Conservation (phyloP, 1,140 invertebrate species). For the Aplysia californica region DNA sequence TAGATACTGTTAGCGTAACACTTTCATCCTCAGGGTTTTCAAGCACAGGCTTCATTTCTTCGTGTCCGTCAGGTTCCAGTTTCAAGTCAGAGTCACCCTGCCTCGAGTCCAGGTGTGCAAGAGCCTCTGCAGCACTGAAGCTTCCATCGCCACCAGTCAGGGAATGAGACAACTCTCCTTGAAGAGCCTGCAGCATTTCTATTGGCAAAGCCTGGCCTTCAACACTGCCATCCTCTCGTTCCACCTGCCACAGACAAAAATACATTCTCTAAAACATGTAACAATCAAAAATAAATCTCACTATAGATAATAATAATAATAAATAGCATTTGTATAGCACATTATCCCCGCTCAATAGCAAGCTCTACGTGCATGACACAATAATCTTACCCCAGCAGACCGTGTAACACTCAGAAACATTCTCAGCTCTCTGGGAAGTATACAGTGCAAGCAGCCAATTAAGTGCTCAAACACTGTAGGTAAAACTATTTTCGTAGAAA, state of each 20-base stretch:
- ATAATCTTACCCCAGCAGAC: no score
- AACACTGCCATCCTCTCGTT: conserved; percentile 29
- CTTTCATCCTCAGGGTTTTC: not conserved
- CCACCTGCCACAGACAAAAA: conserved; percentile 9
- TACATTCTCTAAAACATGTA: not conserved
- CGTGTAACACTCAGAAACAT: no score
- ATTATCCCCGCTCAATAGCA: no score
- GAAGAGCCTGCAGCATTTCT: conserved; percentile 29
- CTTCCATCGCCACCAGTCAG: not conserved
- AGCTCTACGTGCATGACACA: no score
- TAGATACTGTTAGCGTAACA: not conserved
- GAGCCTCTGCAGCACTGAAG: not conserved
- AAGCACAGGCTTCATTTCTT: no score
- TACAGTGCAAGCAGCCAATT: no score
- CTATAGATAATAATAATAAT: no score
- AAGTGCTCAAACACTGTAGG: no score
- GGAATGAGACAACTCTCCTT: conserved; percentile 3
- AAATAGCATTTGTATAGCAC: no score
- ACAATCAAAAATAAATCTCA: no score
- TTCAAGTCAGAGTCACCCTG: not conserved
- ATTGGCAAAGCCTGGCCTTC: conserved; percentile 28
- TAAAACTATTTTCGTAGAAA: not conserved
- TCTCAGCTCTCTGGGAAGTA: no score
- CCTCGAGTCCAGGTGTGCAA: not conserved
- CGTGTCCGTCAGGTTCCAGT: not conserved